Percentiles rank a stretch among this genome's conserved stretches.
Evolutionary conservation across 2,797 vertebrate species (phyloP).

Genomic region (Distichodus sexfasciatus): DNA sequence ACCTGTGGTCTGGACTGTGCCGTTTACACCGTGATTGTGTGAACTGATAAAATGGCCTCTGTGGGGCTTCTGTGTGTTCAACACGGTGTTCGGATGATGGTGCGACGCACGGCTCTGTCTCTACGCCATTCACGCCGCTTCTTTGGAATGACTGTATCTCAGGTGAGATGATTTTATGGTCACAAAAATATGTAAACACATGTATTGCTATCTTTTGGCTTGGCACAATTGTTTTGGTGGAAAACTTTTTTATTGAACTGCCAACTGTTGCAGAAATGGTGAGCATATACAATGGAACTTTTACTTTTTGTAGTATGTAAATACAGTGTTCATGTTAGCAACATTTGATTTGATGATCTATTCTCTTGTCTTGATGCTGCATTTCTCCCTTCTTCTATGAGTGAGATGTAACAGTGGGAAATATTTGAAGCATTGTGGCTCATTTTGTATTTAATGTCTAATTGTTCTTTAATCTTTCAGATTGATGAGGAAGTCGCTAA

Average conservation of each 20-base stretch:
- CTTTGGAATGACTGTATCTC: constrained; percentile 65
- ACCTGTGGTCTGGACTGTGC: constrained; percentile 23
- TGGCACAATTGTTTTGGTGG: too few species aligned
- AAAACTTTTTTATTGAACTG: too few species aligned
- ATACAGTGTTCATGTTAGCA: too few species aligned
- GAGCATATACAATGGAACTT: too few species aligned
- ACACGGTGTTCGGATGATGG: constrained; percentile 54
- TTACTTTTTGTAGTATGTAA: too few species aligned
- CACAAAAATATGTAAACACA: too few species aligned
- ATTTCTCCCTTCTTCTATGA: too few species aligned
- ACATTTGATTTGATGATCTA: too few species aligned
- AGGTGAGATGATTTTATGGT: too few species aligned
- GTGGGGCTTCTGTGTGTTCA: constrained; percentile 58
- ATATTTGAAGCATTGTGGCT: background rate
- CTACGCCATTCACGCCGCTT: constrained; percentile 47
- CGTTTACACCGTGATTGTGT: background rate
- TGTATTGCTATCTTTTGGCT: too few species aligned
- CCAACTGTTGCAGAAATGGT: too few species aligned
- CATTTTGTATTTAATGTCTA: background rate
- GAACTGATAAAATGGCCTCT: constrained; percentile 53
- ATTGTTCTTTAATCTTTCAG: constrained; percentile 59
- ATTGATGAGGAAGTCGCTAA: constrained; percentile 90
- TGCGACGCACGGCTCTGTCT: constrained; percentile 38
- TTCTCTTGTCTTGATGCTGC: too few species aligned
- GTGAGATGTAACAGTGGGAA: background rate